These are phyloP conservation scores for Mus spretus DNA, from an alignment of 2,797 vertebrate genomes.

Conservation along the genomic window DNA sequence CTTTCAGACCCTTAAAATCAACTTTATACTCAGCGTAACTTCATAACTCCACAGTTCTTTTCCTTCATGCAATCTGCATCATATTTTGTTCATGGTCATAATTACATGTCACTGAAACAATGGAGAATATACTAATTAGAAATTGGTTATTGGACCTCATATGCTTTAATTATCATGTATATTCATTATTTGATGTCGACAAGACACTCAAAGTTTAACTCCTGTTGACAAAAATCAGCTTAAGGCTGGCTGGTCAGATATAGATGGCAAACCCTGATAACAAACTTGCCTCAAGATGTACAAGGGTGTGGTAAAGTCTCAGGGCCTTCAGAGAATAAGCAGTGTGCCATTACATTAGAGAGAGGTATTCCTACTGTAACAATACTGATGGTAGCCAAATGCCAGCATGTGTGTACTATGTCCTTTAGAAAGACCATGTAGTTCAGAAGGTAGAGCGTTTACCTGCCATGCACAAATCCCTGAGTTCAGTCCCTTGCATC, in stretches of 20 bases:
- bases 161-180: background rate
- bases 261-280: background rate
- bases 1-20: background rate
- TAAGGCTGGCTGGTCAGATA: background rate
- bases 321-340: background rate
- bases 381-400: background rate
- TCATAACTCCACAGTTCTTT: background rate
- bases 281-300: background rate
- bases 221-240: slow-evolving; percentile 4
- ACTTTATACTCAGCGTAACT: background rate
- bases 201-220: slow-evolving; percentile 16
- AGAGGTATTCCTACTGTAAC: background rate
- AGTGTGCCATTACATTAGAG: background rate
- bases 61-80: background rate
- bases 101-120: background rate
- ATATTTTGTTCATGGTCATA: background rate
- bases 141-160: background rate
- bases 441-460: too few relatives aligned
- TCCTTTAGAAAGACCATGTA: background rate
- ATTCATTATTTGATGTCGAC: background rate
- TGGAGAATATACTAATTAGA: background rate
- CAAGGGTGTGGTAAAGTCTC: background rate
- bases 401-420: background rate
- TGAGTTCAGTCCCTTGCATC: background rate
- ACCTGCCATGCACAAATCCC: background rate